Evolutionary conservation across 2,113 vertebrate species (phyloP).

Genomic region (Gobiocypris rarus): DNA sequence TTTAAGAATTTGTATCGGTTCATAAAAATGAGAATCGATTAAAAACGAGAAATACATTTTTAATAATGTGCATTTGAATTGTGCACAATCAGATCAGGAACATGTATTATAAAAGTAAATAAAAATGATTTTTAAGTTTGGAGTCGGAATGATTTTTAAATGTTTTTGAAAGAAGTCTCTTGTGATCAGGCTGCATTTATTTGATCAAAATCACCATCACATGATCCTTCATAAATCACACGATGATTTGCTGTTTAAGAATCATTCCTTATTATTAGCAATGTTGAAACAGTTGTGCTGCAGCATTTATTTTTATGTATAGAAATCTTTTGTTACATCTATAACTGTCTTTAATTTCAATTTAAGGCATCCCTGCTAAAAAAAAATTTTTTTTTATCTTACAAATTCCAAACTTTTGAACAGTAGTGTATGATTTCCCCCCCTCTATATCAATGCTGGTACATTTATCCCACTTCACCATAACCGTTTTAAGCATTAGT

Average conservation of each 20-base stretch:
- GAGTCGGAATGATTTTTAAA: neutral
- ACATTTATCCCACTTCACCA: neutral
- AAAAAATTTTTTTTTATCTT: too few relatives aligned
- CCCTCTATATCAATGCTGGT: neutral
- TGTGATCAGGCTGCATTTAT: neutral
- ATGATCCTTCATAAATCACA: neutral
- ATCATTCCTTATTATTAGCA: neutral
- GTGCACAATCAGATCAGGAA: neutral
- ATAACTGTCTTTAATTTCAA: neutral
- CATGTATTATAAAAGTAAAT: neutral
- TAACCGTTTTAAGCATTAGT: conserved; percentile 8
- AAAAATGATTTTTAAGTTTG: neutral
- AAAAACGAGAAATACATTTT: too few relatives aligned
- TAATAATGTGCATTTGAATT: too few relatives aligned
- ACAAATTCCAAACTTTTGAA: neutral
- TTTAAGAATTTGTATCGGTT: too few relatives aligned
- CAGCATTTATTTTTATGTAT: neutral
- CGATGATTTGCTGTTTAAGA: neutral
- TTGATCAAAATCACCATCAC: too few relatives aligned
- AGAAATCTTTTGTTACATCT: neutral
- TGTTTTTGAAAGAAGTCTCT: neutral
- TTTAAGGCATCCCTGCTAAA: neutral
- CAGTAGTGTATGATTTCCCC: neutral
- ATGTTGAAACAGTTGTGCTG: neutral
- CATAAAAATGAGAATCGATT: too few relatives aligned